Evolutionary conservation across 2,113 vertebrate species (phyloP), one percentile per base, ranked within the genome.

Genomic region (Megaleporinus macrocephalus): DNA sequence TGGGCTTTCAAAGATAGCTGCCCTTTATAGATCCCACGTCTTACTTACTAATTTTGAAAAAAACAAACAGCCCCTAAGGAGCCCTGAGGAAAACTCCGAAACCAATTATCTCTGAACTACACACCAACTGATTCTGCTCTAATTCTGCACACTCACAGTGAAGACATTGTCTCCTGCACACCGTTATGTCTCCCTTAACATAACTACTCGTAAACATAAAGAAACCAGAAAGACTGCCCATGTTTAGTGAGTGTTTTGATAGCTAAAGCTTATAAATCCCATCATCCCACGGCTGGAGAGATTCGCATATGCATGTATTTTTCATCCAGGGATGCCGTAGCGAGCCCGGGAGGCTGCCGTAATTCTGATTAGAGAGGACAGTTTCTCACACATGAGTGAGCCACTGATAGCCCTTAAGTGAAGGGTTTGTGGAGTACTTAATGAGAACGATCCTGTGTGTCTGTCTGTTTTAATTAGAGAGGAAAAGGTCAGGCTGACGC

Each of bases 341-440:
- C 71, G 62, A 57, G 65, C 72, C 59, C 81, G 47, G 68, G 76
- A 75, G 76, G 81, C 62, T 0, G 55, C 65, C 22, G 82, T 74
- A 81, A 76, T 75, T 76, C 76, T 86, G 84, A 86, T 86, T 83
- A 79, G 84, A 86, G 66, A 83, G 65, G 84, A 83, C 84, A 80
- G 65, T 83, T 79, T 86, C 65, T 69, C 77, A 83, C 84, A 83
- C 84, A 76, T 70, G 24, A 68, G n/a, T 27, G 84, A 86, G 49
- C 68, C 65, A 76, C 82, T 86, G 85, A 86, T 86, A 61, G 81
- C 72, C 33, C 57, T 83, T 83, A 83, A 86, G 77, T 86, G 84
- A 86, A 83, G 81, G 76, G 76, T 86, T 86, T 76, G 81, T 80
- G 78, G 81, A 83, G 76, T 83, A 68, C 76, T 86, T 86, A 86